Conservation (phyloP, 2,888 invertebrate genomes). For the Leptinotarsa rubiginosa region DNA sequence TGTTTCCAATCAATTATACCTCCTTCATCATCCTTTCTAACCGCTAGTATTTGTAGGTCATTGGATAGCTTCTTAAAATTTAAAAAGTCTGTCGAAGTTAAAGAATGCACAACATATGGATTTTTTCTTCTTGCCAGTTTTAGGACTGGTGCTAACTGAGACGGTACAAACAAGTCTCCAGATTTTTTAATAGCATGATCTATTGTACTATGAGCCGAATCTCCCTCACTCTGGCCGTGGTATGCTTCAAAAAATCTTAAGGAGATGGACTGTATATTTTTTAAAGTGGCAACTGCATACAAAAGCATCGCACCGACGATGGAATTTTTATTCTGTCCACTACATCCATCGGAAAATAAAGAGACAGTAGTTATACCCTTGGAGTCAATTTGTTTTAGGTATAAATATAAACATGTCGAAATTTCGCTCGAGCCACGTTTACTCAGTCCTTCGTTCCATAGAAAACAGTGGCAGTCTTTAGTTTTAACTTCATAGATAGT, state of each 20-base stretch:
- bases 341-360: conserved; percentile 32
- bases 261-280: conserved; percentile 23
- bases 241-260: conserved; percentile 27
- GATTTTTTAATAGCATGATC: conserved; percentile 25
- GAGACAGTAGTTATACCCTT: conserved; percentile 12
- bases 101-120: conserved; percentile 24
- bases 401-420: conserved; percentile 14
- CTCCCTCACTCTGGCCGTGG: conserved; percentile 30
- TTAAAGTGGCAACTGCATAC: conserved; percentile 16
- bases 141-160: conserved; percentile 25
- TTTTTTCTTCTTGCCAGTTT: conserved; percentile 23
- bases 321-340: conserved; percentile 28
- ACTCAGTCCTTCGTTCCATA: conserved; percentile 26
- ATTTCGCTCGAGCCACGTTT: conserved; percentile 24
- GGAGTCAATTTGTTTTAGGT: conserved; percentile 17
- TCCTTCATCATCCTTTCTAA: conserved; percentile 24
- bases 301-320: conserved; percentile 25
- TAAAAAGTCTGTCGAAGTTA: conserved; percentile 21
- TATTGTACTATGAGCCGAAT: conserved; percentile 18
- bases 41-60: conserved; percentile 12
- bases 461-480: conserved; percentile 27
- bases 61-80: conserved; percentile 27
- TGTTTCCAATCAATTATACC: conserved; percentile 22
- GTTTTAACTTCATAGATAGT: conserved; percentile 28
- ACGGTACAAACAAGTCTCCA: conserved; percentile 24